Conservation (phyloP, 2,888 invertebrate species). For the Stenodera caucasica region DNA sequence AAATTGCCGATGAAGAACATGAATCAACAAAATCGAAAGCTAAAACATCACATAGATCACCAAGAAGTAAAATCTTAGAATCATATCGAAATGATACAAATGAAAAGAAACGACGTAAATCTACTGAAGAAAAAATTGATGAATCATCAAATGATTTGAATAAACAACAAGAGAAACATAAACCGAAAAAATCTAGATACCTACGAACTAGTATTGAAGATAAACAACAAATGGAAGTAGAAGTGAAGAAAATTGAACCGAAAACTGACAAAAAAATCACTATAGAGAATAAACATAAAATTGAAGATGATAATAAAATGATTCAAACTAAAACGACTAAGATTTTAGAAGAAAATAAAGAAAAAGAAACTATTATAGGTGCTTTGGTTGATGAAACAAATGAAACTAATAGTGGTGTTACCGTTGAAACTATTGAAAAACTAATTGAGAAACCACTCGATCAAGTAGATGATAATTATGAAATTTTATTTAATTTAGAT, state of each 20-base stretch:
- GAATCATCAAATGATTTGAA: constrained; percentile 16
- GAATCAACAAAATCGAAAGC: constrained; percentile 13
- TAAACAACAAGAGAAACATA: constrained; percentile 6
- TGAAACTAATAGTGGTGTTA: neutral
- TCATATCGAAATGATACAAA: constrained; percentile 20
- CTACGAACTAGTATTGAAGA: neutral
- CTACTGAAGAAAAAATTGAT: constrained; percentile 16
- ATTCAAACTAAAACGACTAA: neutral
- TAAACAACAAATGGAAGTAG: neutral
- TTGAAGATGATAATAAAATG: neutral
- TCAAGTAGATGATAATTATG: neutral
- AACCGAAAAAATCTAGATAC: neutral
- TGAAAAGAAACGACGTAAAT: constrained; percentile 11
- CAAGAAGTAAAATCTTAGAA: constrained; percentile 26
- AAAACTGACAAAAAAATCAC: constrained; percentile 8
- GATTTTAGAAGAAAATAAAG: neutral
- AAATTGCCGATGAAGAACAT: constrained; percentile 36
- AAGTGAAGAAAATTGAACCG: neutral
- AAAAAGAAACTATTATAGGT: neutral
- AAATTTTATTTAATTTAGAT: constrained; percentile 1
- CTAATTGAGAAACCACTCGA: neutral
- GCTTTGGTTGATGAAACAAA: neutral
- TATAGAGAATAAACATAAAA: neutral
- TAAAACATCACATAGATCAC: constrained; percentile 18
- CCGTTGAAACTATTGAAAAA: neutral